Percentiles rank a stretch among this genome's conserved stretches.
Conservation (phyloP, 2,113 vertebrate species). For the Arothron firmamentum region DNA sequence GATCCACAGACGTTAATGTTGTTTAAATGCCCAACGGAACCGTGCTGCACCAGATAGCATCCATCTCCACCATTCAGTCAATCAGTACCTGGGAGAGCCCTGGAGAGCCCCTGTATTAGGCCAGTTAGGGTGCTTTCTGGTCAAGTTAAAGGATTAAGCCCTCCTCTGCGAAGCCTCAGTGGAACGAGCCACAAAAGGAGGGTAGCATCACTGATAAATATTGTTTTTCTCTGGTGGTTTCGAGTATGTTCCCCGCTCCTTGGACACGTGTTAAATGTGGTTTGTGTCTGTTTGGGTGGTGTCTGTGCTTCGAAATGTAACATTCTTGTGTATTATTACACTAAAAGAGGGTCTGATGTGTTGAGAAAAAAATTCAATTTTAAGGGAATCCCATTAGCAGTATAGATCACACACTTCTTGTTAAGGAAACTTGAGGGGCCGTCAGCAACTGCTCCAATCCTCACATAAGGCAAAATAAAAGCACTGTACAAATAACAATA, state of each 20-base stretch:
- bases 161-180: conserved; percentile 34
- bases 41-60: conserved; percentile 61
- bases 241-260: conserved; percentile 58
- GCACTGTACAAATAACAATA: conserved; percentile 73
- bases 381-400: conserved; percentile 25
- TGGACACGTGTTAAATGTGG: conserved; percentile 33
- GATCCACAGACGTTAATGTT: conserved; percentile 59
- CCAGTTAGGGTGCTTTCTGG: conserved; percentile 63
- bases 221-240: conserved; percentile 46
- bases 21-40: conserved; percentile 67
- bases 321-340: too few relatives aligned
- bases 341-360: background rate
- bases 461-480: conserved; percentile 75
- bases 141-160: conserved; percentile 64
- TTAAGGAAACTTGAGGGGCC: conserved; percentile 55
- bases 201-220: conserved; percentile 35
- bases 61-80: conserved; percentile 70
- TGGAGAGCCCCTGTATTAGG: conserved; percentile 58
- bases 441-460: conserved; percentile 64
- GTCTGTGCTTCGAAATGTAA: conserved; percentile 32
- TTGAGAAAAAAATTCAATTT: conserved; percentile 1
- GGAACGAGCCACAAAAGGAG: conserved; percentile 34
- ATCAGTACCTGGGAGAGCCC: conserved; percentile 59
- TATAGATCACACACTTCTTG: conserved; percentile 30
- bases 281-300: background rate